Conservation (phyloP, 2,888 invertebrate genomes). For the Digitonthophagus gazella region DNA sequence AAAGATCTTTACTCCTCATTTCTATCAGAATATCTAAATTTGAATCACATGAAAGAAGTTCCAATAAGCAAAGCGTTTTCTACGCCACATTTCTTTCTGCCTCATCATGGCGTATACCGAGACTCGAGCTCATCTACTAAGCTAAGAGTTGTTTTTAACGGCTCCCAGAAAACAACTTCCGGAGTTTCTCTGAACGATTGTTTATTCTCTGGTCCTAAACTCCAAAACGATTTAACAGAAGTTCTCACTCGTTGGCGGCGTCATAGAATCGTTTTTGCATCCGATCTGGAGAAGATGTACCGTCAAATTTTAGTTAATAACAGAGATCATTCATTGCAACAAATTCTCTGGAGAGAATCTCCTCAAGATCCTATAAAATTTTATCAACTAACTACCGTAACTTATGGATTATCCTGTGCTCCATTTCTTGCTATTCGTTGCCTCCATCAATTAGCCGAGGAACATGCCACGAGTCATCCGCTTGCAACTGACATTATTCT, state of each 20-base stretch:
- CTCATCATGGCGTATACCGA: constrained; percentile 17
- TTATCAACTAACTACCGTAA: too few relatives aligned
- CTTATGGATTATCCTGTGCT: too few relatives aligned
- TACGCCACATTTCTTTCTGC: constrained; percentile 14
- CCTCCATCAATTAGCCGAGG: too few relatives aligned
- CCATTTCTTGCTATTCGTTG: too few relatives aligned
- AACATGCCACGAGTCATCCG: too few relatives aligned
- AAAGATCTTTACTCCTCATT: constrained; percentile 20
- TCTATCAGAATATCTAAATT: constrained; percentile 20
- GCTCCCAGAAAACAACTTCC: constrained; percentile 10
- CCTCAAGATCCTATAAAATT: too few relatives aligned
- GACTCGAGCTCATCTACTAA: constrained; percentile 19
- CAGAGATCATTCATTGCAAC: too few relatives aligned
- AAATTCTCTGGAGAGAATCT: too few relatives aligned
- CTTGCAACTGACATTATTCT: too few relatives aligned
- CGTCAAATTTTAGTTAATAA: too few relatives aligned
- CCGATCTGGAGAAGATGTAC: too few relatives aligned
- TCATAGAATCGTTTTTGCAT: constrained; percentile 28
- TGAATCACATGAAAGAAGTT: constrained; percentile 26
- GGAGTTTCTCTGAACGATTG: constrained; percentile 21
- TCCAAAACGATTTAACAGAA: constrained; percentile 15
- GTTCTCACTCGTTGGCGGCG: constrained; percentile 14
- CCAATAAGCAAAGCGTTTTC: neutral
- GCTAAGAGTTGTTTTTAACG: constrained; percentile 20
- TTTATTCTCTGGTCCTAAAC: constrained; percentile 6